Evolutionary conservation across 2,113 vertebrate genomes (phyloP).

Genomic region (Eleginops maclovinus): DNA sequence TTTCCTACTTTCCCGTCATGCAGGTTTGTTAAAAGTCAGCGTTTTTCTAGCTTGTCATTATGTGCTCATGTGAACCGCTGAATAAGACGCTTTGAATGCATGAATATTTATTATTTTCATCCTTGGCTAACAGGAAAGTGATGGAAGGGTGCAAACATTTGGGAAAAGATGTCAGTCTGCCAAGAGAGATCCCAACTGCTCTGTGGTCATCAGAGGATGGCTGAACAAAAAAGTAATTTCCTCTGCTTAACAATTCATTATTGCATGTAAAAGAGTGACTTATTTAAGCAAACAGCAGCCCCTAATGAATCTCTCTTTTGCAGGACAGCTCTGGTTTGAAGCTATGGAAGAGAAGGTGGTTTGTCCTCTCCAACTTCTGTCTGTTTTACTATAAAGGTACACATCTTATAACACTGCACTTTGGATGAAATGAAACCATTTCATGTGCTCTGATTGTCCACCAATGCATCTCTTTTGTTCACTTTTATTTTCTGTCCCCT

Average conservation of each 20-base stretch:
- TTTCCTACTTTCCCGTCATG: slow-evolving; percentile 81
- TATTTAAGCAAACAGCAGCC: background rate
- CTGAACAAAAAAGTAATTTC: slow-evolving; percentile 91
- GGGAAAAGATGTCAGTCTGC: slow-evolving; percentile 89
- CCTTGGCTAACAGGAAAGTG: slow-evolving; percentile 59
- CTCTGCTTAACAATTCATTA: background rate
- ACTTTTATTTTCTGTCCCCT: background rate
- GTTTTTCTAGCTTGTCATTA: accelerated
- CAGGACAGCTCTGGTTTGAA: slow-evolving; percentile 92
- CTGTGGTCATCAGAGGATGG: slow-evolving; percentile 92
- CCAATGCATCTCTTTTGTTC: background rate
- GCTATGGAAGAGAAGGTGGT: slow-evolving; percentile 94
- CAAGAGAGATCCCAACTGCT: slow-evolving; percentile 89
- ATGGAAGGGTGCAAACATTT: slow-evolving; percentile 88
- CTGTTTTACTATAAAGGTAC: slow-evolving; percentile 90
- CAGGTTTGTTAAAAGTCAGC: slow-evolving; percentile 73
- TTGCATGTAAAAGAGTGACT: background rate
- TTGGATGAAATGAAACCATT: background rate
- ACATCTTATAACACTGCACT: background rate
- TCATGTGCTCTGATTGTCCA: background rate
- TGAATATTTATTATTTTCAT: background rate
- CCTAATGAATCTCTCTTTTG: slow-evolving; percentile 22
- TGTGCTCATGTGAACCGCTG: background rate
- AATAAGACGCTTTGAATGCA: background rate
- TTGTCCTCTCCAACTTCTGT: slow-evolving; percentile 92